Conservation (phyloP, 2,113 vertebrate genomes). For the Stegastes partitus region DNA sequence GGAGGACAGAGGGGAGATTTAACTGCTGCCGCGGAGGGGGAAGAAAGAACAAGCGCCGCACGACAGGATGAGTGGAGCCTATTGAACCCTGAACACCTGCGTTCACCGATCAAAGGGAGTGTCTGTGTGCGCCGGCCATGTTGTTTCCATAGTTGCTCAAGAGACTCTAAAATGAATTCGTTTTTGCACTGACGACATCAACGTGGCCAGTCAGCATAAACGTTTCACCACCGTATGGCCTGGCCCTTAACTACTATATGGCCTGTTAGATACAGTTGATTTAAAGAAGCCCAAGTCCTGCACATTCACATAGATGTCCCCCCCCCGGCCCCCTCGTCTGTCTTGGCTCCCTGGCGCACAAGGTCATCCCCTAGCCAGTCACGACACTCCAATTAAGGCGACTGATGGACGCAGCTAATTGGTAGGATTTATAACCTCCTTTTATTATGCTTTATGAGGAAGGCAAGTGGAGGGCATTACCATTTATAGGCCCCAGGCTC, state of each 20-base stretch:
- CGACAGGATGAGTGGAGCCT: slow-evolving; percentile 48
- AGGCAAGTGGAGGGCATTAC: slow-evolving; percentile 86
- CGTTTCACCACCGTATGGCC: slow-evolving; percentile 43
- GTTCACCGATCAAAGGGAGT: slow-evolving; percentile 52
- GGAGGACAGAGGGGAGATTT: slow-evolving; percentile 51
- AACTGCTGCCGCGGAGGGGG: slow-evolving; percentile 12
- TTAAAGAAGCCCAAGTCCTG: slow-evolving; percentile 65
- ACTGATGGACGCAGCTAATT: slow-evolving; percentile 89
- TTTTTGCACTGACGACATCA: slow-evolving; percentile 48
- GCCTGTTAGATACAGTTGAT: slow-evolving; percentile 68
- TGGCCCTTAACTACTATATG: slow-evolving; percentile 52
- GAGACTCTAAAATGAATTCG: neutral
- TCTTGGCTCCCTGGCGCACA: slow-evolving; percentile 81
- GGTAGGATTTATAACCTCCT: slow-evolving; percentile 86
- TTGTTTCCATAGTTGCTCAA: slow-evolving; percentile 16
- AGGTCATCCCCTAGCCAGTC: slow-evolving; percentile 85
- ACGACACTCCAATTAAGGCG: slow-evolving; percentile 87
- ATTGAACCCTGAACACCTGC: slow-evolving; percentile 57
- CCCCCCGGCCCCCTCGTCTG: slow-evolving; percentile 66
- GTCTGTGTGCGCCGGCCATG: slow-evolving; percentile 11
- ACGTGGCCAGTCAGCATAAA: slow-evolving; percentile 51
- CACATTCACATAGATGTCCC: slow-evolving; percentile 70
- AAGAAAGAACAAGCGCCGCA: slow-evolving; percentile 22
- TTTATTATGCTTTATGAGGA: slow-evolving; percentile 88
- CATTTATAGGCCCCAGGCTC: slow-evolving; percentile 85